A percentile compares a stretch with the other conserved stretches of the same genome.
Evolutionary conservation across 2,797 vertebrate genomes (phyloP).

Genomic region (Eulemur mongoz): DNA sequence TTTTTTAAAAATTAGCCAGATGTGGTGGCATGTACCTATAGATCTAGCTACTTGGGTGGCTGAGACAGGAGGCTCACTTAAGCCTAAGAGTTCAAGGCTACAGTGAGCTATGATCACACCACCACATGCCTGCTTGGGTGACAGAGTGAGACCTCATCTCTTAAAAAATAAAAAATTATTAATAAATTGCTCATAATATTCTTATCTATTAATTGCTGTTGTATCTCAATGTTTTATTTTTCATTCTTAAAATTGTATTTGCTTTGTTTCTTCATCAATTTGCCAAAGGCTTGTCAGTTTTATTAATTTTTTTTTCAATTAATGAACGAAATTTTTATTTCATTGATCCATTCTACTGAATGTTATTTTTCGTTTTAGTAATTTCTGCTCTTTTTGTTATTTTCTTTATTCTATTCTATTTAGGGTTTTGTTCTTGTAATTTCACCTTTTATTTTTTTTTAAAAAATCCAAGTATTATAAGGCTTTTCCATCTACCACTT

Average conservation of each 20-base stretch:
- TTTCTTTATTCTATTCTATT: neutral
- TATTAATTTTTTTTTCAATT: neutral
- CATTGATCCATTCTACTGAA: neutral
- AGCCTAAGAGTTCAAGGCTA: neutral
- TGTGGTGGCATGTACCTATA: neutral
- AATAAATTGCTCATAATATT: neutral
- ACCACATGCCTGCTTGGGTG: neutral
- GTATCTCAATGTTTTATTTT: neutral
- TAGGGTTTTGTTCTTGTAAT: neutral
- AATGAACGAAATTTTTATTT: neutral
- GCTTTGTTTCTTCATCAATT: neutral
- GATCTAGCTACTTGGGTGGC: neutral
- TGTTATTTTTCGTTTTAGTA: neutral
- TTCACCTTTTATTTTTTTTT: neutral
- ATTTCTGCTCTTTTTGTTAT: neutral
- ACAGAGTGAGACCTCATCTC: neutral
- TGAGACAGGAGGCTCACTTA: neutral
- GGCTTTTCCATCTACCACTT: neutral
- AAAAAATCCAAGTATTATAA: neutral
- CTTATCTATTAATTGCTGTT: neutral
- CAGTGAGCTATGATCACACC: neutral
- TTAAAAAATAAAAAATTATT: neutral
- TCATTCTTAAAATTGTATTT: neutral
- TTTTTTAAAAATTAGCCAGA: neutral
- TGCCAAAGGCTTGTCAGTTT: neutral